phyloP scores from a whole-genome alignment of 1,140 invertebrate species.

The Drosophila sulfurigaster region DNA sequence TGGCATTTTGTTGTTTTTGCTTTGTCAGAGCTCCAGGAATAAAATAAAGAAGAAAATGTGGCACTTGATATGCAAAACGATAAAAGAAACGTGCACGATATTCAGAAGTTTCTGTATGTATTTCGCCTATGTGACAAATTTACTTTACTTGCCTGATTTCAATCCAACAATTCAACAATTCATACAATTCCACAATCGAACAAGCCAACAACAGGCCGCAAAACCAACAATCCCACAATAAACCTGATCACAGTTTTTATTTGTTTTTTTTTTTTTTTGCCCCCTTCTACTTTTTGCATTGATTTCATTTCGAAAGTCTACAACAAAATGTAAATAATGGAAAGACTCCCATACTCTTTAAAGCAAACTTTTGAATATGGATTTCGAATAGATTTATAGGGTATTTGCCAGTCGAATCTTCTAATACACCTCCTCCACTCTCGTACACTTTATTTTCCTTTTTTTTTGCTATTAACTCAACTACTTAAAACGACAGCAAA shows the following conservation, averaged over 20 bases:
- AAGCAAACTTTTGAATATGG: too few species aligned
- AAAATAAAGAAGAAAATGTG: slow-evolving; percentile 18
- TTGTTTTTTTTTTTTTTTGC: background rate
- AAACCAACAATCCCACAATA: slow-evolving; percentile 22
- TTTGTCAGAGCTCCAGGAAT: slow-evolving; percentile 25
- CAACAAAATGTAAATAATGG: background rate
- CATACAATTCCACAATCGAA: background rate
- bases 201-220: slow-evolving; percentile 2
- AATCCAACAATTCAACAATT: slow-evolving; percentile 17
- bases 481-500: slow-evolving; percentile 41
- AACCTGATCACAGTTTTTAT: slow-evolving; percentile 29
- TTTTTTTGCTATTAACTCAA: slow-evolving; percentile 13
- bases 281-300: background rate
- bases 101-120: background rate
- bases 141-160: slow-evolving; percentile 24
- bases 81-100: slow-evolving; percentile 12
- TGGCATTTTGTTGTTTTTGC: background rate
- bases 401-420: background rate
- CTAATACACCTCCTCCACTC: too few species aligned
- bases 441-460: background rate
- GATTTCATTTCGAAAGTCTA: slow-evolving; percentile 31
- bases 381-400: background rate
- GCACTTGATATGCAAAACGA: slow-evolving; percentile 64
- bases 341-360: background rate
- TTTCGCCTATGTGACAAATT: slow-evolving; percentile 39